Evolutionary conservation across 2,888 invertebrate species (phyloP).

Genomic region (Blera fallax): DNA sequence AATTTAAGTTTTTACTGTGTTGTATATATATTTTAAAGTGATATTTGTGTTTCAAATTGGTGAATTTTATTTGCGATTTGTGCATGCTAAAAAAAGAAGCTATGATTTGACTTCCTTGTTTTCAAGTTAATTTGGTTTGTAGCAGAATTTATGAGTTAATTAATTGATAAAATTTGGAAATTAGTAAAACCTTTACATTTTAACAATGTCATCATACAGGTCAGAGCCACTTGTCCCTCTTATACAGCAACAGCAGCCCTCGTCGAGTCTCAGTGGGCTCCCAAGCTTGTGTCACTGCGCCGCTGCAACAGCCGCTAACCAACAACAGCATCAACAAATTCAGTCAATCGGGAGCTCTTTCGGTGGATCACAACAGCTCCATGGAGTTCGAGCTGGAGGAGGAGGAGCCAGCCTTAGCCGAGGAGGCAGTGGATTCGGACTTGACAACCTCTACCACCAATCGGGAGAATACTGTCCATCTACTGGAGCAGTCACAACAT

Average conservation of each 20-base stretch:
- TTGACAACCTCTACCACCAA: slow-evolving; percentile 83
- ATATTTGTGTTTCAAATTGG: slow-evolving; percentile 12
- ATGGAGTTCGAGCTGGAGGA: slow-evolving; percentile 82
- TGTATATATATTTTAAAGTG: slow-evolving; percentile 2
- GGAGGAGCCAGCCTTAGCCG: slow-evolving; percentile 80
- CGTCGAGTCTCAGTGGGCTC: slow-evolving; percentile 82
- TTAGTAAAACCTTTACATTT: slow-evolving; percentile 2
- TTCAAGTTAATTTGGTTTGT: slow-evolving; percentile 35
- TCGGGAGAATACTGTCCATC: slow-evolving; percentile 83
- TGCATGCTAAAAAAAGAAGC: slow-evolving; percentile 10
- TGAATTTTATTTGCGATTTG: slow-evolving; percentile 23
- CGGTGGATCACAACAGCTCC: slow-evolving; percentile 82
- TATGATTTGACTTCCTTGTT: slow-evolving; percentile 14
- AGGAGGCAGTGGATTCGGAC: slow-evolving; percentile 82
- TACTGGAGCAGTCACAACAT: slow-evolving; percentile 80
- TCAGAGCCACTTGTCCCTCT: slow-evolving; percentile 82
- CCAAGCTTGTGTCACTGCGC: slow-evolving; percentile 81
- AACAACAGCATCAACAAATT: slow-evolving; percentile 79
- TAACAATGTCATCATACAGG: slow-evolving; percentile 74
- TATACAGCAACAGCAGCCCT: slow-evolving; percentile 81
- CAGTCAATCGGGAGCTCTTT: slow-evolving; percentile 80
- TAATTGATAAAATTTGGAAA: neutral
- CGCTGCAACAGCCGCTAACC: slow-evolving; percentile 79
- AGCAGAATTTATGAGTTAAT: slow-evolving; percentile 14
- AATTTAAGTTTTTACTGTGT: slow-evolving; percentile 18